Base-by-base conservation (phyloP, 1,140 invertebrate genomes). In the Zaprionus nigranus region DNA sequence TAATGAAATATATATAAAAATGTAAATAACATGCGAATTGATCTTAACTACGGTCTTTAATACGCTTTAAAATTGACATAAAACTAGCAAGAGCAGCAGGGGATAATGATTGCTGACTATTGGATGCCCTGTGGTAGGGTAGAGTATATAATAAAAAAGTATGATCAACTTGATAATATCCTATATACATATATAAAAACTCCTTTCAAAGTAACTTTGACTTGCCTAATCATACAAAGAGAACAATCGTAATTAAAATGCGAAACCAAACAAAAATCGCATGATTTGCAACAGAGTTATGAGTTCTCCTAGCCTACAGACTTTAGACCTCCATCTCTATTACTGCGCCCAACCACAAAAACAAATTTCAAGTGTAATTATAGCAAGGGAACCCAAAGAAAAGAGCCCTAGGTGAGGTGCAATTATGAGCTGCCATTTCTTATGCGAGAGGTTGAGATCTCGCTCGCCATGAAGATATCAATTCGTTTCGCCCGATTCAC, bases 401-500 rank as follows among this genome's bases (percentile, higher is more conserved):
- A 51, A 51, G 2, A 51, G 46, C 46, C 46, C 46, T 51, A 24
- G 46, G 46, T 22, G 20, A 5, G 46, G 3, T 7, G 46, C 46
- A 51, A 51, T 51, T 51, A 51, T 22, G 20, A 51, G 20, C 22
- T 51, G 46, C 20, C 46, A 51, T 20, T 43, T 53, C 22, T 24
- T 53, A 17, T 12, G 11, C 13, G 22, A 53, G 49, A 22, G 22
- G 7, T 51, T n/a, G n/a, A 43, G 40, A 17, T 46, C 40, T 46
- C 2, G 24, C 20, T 51, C 54, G 53, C 54, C 56, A 73, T 46
- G 53, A 75, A 75, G 59, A 58, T 59, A 69, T 75, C 66, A 69
- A 75, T 75, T 75, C 49, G 65, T 34, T 69, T 13, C 62, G 65
- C 66, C 61, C 61, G 57, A 53, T 74, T 61, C 51, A 56, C 71